Base-by-base conservation (phyloP, 2,888 invertebrate species). In the Agrochola lychnidis region DNA sequence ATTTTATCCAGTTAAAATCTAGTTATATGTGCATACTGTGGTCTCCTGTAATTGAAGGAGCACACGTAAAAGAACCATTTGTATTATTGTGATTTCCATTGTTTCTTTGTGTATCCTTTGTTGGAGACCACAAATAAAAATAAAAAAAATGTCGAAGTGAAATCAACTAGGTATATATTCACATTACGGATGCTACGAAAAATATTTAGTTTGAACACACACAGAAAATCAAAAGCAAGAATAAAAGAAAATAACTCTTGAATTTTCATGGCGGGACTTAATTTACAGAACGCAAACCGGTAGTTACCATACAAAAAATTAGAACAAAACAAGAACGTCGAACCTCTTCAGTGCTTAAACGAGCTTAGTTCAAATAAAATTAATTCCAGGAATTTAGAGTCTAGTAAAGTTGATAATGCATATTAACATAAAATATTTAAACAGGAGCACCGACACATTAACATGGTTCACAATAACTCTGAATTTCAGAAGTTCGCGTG, bases 401-500 rank as follows among this genome's bases (percentile, higher is more conserved):
- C 12, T 12, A 45, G 9, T 69, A 51, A 64, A 73, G 56, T 16
- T 25, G 25, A 69, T 73, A 61, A 67, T 36, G 4, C 36, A 36
- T 45, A 63, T 70, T 70, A 72, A 51, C 53, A 66, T 79, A 40
- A 71, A 81, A 81, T 75, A 81, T 81, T 72, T 82, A 66, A 85
- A 73, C 51, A 63, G 14, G 40, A 45, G 10, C 14, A 61, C 48
- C n/a, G 30, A 62, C 69, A 81, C 42, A 45, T 70, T 73, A 61
- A 79, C 59, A 72, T 30, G 10, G 19, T 73, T 48, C 64, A 81
- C 36, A 57, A 57, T 70, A 82, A 76, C 40, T 66, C n/a, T 48
- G 66, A 77, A 62, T 61, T 74, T 79, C 45, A 64, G 53, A 76
- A 78, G 80, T 85, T 91, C 76, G 93, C 93, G 90, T 93, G 93